Percentiles rank a stretch among this genome's conserved stretches.
Conservation (phyloP, 2,797 vertebrate genomes). For the Sebastes iracundus region DNA sequence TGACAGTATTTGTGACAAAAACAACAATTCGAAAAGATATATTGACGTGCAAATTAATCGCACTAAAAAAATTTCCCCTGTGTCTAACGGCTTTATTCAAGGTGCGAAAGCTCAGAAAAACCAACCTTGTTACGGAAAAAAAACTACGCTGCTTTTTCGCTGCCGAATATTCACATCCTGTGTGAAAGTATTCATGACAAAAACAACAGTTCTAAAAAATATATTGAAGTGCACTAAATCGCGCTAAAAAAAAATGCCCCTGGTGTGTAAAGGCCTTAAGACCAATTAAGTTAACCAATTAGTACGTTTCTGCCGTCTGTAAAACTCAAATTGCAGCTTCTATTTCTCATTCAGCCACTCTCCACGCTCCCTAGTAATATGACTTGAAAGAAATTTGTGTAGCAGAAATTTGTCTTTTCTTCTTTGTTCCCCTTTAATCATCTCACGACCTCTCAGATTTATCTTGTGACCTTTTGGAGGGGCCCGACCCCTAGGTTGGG, state of each 20-base stretch:
- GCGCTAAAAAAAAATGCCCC: too few species aligned
- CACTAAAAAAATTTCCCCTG: too few species aligned
- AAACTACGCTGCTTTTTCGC: fast-evolving
- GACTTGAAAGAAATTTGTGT: background rate
- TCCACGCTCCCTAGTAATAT: background rate
- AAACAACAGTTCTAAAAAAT: too few species aligned
- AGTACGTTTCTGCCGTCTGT: background rate
- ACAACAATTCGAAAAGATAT: too few species aligned
- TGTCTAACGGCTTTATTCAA: too few species aligned
- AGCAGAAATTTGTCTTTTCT: background rate
- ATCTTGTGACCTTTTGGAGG: background rate
- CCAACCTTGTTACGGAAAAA: too few species aligned
- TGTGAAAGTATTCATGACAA: too few species aligned
- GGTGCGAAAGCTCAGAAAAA: too few species aligned
- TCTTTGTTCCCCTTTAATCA: background rate
- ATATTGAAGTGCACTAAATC: too few species aligned
- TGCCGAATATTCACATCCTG: too few species aligned
- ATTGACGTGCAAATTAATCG: too few species aligned
- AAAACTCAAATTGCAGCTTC: background rate
- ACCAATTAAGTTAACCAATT: background rate
- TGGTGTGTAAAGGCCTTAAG: fast-evolving
- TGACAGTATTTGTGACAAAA: too few species aligned
- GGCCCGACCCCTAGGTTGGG: background rate
- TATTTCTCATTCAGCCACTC: background rate
- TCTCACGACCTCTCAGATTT: background rate